phyloP scores from a whole-genome alignment of 2,888 invertebrate genomes.

The Tethea ocularis region DNA sequence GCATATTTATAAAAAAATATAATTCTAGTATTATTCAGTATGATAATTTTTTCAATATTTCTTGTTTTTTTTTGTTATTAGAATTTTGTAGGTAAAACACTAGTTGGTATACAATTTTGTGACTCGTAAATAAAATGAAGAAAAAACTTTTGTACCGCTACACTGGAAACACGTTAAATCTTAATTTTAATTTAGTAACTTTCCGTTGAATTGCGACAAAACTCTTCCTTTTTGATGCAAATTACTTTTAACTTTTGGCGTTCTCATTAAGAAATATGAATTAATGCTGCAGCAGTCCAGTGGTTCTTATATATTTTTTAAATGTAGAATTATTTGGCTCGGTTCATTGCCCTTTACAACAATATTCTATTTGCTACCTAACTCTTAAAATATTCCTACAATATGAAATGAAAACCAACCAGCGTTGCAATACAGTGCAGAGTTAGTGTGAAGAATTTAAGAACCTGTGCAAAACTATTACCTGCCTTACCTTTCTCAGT shows the following conservation, averaged over 20 bases:
- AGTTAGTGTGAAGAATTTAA: too few species aligned
- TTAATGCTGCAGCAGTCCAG: constrained; percentile 47
- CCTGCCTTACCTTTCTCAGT: too few species aligned
- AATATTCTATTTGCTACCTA: too few species aligned
- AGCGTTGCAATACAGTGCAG: too few species aligned
- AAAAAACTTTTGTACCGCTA: constrained; percentile 44
- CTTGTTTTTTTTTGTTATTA: not conserved
- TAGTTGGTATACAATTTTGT: constrained; percentile 7
- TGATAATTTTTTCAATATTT: too few species aligned
- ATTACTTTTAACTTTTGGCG: constrained; percentile 61
- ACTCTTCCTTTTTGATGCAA: constrained; percentile 64
- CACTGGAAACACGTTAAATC: constrained; percentile 60
- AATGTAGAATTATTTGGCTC: not conserved
- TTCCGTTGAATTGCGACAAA: constrained; percentile 39
- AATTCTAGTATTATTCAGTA: too few species aligned
- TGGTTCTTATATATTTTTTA: constrained; percentile 21
- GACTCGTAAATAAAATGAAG: constrained; percentile 42
- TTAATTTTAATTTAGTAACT: constrained; percentile 70
- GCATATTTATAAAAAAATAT: too few species aligned
- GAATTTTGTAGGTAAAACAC: not conserved
- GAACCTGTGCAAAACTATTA: too few species aligned
- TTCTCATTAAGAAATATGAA: constrained; percentile 64
- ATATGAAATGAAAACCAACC: too few species aligned
- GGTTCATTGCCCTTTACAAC: too few species aligned
- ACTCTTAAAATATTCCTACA: too few species aligned